A percentile compares a stretch with the other conserved stretches of the same genome.
Conservation (phyloP, 2,113 vertebrate species). For the Alectura lathami region DNA sequence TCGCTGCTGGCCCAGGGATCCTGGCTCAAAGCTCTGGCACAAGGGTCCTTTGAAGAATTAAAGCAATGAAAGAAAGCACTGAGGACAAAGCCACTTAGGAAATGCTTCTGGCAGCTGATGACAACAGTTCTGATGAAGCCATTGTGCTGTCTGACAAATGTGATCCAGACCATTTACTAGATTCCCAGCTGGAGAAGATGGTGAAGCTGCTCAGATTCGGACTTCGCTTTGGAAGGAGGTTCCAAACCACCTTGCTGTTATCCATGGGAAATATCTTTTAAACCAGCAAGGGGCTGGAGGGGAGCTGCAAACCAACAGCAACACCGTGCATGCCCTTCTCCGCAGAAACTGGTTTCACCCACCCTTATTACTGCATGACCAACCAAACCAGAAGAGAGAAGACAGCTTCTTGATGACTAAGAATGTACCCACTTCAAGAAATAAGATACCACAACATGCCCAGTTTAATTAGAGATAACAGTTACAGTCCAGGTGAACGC, state of each 20-base stretch:
- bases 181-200: background rate
- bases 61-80: background rate
- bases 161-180: rapidly evolving
- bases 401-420: background rate
- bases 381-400: rapidly evolving
- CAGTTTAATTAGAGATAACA: background rate
- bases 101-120: background rate
- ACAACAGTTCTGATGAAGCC: background rate
- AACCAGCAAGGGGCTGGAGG: background rate
- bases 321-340: rapidly evolving
- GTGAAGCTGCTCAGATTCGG: background rate
- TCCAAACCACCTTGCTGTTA: background rate
- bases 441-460: background rate
- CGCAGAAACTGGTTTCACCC: rapidly evolving
- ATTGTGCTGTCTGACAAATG: rapidly evolving
- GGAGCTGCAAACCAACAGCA: background rate
- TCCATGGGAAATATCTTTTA: background rate
- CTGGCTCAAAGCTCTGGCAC: background rate
- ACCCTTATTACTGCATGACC: background rate
- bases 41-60: background rate
- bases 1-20: rapidly evolving
- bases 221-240: background rate
- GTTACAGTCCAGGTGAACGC: background rate
- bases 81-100: background rate
- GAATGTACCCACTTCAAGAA: background rate